These are phyloP conservation scores for Zaprionus inermis DNA, from an alignment of 1,140 invertebrate genomes.

Conservation along the genomic window DNA sequence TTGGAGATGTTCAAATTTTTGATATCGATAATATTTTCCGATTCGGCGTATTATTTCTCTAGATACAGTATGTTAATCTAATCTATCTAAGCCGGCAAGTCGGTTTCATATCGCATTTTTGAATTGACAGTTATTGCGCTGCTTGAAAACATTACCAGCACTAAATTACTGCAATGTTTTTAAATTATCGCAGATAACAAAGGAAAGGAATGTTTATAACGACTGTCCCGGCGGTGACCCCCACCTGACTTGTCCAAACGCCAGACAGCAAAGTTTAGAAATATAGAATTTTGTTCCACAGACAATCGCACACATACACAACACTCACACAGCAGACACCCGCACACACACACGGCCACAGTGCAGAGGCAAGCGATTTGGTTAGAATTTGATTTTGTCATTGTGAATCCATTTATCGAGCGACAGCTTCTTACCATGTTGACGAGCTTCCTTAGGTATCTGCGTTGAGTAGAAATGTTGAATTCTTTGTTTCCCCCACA, in stretches of 20 bases:
- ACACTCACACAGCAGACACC: constrained; percentile 12
- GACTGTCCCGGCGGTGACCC: constrained; percentile 21
- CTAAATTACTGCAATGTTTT: background rate
- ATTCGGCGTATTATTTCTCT: background rate
- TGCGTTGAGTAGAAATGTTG: constrained; percentile 72
- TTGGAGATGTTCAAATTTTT: background rate
- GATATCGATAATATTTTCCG: background rate
- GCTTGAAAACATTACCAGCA: background rate
- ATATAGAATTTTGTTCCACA: constrained; percentile 47
- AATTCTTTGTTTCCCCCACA: constrained; percentile 39
- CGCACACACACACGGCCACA: constrained; percentile 27
- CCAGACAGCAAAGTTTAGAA: constrained; percentile 23
- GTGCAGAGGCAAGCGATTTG: constrained; percentile 33
- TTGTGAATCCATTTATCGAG: constrained; percentile 14
- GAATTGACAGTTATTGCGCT: background rate
- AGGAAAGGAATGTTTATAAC: constrained; percentile 16
- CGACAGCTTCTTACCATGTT: constrained; percentile 60
- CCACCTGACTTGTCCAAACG: constrained; percentile 23
- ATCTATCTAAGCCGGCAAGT: constrained; percentile 16
- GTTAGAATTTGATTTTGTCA: constrained; percentile 25
- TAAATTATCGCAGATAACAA: background rate
- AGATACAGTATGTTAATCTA: too few relatives aligned
- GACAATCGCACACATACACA: constrained; percentile 11
- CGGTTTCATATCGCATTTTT: background rate
- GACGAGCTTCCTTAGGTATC: constrained; percentile 69